Base-by-base conservation (phyloP, 2,797 vertebrate species). In the Mormyrus hasselquistii region DNA sequence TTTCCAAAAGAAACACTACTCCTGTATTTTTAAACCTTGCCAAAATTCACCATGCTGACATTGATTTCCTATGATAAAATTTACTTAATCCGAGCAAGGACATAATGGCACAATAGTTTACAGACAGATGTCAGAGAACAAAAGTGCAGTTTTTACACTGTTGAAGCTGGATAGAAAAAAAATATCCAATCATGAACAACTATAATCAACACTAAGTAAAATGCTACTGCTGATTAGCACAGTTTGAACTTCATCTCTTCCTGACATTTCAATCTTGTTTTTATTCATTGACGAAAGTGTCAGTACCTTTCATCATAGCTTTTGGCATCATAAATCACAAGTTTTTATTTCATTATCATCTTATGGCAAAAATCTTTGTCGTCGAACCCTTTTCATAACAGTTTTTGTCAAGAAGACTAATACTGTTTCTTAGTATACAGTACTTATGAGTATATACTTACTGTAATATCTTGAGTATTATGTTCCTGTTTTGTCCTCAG, bases 401-500 rank as follows among this genome's bases (percentile, higher is more conserved):
- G 62, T 29, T 41, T 76, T 41, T 38, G 14, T 41, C 34, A 76
- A 76, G 29, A 76, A 76, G 14, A 76, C 34, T 38, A 76, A 41
- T 4, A 41, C 69, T 73, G 65, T 82, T 82, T 82, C 7, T 44
- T 44, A 82, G 76, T 44, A 82, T n/a, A 34, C 29, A 34, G 29
- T 34, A n/a, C 6, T 9, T 79, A 1, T 73, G 29, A 34, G 12
- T 73, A 73, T 38, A 38, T 73, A 16, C 0, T 34, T 62, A 34
- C 8, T 87, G 52, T 59, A 53, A 86, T 34, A 87, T 83, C 14
- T 10, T 69, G 44, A 53, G 34, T 85, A 19, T 57, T 41, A 44
- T 86, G 4, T 73, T 85, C 89, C 62, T 86, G 90, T 90, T 89
- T 87, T 93, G 89, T 90, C 57, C 88, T 29, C 93, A 99, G 98